A percentile compares a stretch with the other conserved stretches of the same genome.
Conservation (phyloP, 2,113 vertebrate species). For the Neomonachus schauinslandi region DNA sequence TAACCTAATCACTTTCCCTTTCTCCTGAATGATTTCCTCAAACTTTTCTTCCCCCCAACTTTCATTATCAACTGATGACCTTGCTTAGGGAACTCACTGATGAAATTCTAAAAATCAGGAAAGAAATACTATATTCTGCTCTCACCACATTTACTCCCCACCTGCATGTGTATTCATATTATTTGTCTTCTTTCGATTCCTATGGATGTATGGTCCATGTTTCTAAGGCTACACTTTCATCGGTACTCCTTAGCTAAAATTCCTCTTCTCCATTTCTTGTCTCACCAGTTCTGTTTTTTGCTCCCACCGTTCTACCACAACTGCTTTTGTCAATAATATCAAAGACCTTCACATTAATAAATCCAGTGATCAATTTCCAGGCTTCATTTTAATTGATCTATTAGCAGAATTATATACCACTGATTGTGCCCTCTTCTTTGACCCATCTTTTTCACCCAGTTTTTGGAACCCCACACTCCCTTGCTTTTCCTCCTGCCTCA, state of each 20-base stretch:
- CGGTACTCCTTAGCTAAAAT: not conserved
- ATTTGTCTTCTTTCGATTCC: not conserved
- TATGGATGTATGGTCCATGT: not conserved
- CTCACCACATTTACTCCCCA: not conserved
- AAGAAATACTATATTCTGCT: not conserved
- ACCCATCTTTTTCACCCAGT: not conserved
- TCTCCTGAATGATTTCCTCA: conserved; percentile 2
- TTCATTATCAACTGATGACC: not conserved
- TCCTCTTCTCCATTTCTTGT: not conserved
- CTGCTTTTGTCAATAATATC: not conserved
- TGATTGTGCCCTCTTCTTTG: not conserved
- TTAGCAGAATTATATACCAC: not conserved
- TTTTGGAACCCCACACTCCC: not conserved
- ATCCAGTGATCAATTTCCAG: not conserved
- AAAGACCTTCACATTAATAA: not conserved
- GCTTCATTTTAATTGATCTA: not conserved
- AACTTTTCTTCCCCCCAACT: not conserved
- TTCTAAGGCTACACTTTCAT: not conserved
- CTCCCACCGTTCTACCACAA: not conserved
- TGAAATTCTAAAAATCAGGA: not conserved
- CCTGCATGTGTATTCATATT: not conserved
- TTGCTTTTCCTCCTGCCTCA: not conserved
- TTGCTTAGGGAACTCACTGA: not conserved
- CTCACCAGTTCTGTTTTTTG: not conserved
- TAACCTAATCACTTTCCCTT: not conserved